Base-by-base conservation (phyloP, 2,113 vertebrate species). In the Dissostichus mawsoni region DNA sequence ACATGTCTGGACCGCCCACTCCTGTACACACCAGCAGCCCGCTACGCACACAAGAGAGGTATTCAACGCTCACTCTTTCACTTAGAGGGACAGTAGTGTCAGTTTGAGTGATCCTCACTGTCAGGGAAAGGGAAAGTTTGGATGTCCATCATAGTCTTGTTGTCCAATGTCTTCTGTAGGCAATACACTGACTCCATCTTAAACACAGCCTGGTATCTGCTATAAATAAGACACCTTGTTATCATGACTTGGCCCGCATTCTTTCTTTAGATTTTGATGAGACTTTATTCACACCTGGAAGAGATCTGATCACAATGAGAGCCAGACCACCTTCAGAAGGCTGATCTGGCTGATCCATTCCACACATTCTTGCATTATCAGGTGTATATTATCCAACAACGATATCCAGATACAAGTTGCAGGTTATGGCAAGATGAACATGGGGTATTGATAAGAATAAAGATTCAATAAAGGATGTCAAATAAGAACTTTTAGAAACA, bases 1-100 rank as follows among this genome's bases (percentile, higher is more conserved):
- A 96, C 69, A 82, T 94, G 73, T 95, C 96, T 3, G 95, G 92
- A 56, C 92, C 95, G 0, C 84, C 96, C 64, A 95, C 94, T 0
- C 96, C 96, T 0, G 93, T 96, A 58, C 96, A 96, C 83, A 96
- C 95, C 84, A 97, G 97, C 93, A 97, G 97, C 74, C 96, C 97
- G 0, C 83, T 96, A 25, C 93, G 94, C 77, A 90, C 94, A 66
- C 94, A 94, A 80, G 96, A 96, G 50, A 96, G 96, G 97, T 96
- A 93, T 20, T 13, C 5, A 16, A 66, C n/a, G 11, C 14, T 48
- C 8, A 2, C 1, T 25, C 5, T n/a, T 71, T 53, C 18, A 48
- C 18, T 23, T n/a, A 5, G 2, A 56, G 18, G 64, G 9, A 23
- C 4, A 17, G 14, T n/a, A 29, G 16, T 58, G 18, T 45, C 2